Evolutionary conservation across 2,797 vertebrate species (phyloP).

Genomic region (Sebastes ruberrimus): DNA sequence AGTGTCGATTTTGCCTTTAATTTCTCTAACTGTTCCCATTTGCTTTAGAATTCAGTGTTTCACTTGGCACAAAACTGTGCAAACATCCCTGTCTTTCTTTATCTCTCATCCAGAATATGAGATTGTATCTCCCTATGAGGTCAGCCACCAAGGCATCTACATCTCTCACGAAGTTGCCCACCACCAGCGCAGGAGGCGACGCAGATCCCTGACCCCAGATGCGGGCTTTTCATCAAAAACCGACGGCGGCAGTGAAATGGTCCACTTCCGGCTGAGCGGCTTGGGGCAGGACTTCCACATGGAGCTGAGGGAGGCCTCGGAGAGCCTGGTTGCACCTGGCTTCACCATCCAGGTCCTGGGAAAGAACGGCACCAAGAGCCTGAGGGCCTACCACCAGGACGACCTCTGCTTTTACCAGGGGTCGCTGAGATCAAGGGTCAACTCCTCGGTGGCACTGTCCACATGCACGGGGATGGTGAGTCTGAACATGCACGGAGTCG

Average conservation of each 20-base stretch:
- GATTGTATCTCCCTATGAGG: constrained; percentile 88
- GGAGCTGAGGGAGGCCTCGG: constrained; percentile 81
- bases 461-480: constrained; percentile 93
- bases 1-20: neutral
- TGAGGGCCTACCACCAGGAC: constrained; percentile 76
- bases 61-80: neutral
- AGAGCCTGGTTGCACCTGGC: constrained; percentile 83
- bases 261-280: constrained; percentile 86
- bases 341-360: constrained; percentile 87
- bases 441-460: constrained; percentile 89
- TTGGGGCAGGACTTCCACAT: constrained; percentile 88
- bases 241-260: constrained; percentile 23
- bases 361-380: constrained; percentile 80
- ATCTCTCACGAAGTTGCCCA: constrained; percentile 85
- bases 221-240: constrained; percentile 1
- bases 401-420: constrained; percentile 93
- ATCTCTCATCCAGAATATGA: constrained; percentile 83
- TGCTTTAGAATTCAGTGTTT: neutral
- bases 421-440: constrained; percentile 82
- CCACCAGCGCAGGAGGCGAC: constrained; percentile 79
- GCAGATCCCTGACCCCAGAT: constrained; percentile 58
- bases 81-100: neutral
- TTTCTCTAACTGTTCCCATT: neutral
- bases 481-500: constrained; percentile 59
- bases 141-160: constrained; percentile 82